A percentile compares a stretch with the other conserved stretches of the same genome.
Conservation (phyloP, 2,113 vertebrate species). For the Scortum barcoo region DNA sequence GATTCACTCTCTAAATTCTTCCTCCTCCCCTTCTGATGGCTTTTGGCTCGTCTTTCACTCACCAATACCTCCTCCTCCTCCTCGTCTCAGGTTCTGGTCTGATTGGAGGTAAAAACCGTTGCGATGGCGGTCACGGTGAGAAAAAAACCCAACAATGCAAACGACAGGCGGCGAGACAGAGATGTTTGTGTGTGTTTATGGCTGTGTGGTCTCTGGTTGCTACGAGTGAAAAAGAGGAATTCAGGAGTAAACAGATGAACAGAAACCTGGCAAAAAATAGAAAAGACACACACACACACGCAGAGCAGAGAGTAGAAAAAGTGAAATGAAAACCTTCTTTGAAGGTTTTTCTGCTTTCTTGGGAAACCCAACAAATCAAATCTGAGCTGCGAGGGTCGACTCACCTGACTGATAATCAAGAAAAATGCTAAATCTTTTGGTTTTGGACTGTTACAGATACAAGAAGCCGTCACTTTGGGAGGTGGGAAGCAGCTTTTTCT, state of each 20-base stretch:
- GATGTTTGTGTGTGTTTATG: background rate
- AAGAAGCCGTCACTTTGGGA: background rate
- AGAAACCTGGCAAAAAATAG: background rate
- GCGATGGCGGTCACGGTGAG: background rate
- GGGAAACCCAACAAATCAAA: too few species aligned
- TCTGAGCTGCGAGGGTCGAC: too few species aligned
- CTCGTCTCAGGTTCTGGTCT: constrained; percentile 30
- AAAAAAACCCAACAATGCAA: constrained; percentile 29
- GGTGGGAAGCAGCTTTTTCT: background rate
- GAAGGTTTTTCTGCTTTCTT: background rate
- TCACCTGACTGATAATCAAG: too few species aligned
- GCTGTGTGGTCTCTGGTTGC: too few species aligned
- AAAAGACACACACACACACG: background rate
- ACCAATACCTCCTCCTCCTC: background rate
- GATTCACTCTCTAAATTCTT: constrained; percentile 5
- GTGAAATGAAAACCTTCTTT: background rate
- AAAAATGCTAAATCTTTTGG: too few species aligned
- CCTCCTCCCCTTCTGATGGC: background rate
- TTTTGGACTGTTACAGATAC: too few species aligned
- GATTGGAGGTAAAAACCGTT: background rate
- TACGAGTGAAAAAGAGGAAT: constrained; percentile 64
- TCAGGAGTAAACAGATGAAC: constrained; percentile 45
- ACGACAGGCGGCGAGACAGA: background rate
- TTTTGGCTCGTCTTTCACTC: background rate
- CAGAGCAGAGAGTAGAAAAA: background rate